Conservation (phyloP, 2,888 invertebrate genomes). For the Yponomeuta cagnagella region DNA sequence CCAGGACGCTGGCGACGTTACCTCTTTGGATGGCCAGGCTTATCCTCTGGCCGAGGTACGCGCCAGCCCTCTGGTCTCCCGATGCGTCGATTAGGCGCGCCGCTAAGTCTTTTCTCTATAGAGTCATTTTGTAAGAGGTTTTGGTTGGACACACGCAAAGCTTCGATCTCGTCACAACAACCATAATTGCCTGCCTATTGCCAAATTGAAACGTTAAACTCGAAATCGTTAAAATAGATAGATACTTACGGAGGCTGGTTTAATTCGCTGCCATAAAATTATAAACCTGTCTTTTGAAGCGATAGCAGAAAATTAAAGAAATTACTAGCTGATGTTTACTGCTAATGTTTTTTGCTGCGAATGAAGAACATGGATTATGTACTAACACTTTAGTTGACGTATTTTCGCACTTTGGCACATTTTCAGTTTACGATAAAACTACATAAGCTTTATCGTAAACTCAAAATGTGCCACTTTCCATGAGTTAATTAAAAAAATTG, state of each 20-base stretch:
- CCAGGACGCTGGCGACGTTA: no score
- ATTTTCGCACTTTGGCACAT: no score
- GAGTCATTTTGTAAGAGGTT: background rate
- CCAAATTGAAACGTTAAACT: conserved; percentile 8
- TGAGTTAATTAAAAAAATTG: no score
- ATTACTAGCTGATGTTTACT: background rate
- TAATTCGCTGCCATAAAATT: conserved; percentile 5
- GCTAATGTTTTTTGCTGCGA: background rate
- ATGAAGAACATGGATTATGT: no score
- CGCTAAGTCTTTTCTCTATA: background rate
- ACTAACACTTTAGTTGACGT: no score
- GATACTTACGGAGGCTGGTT: background rate
- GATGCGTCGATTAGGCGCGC: no score
- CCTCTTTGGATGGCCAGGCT: no score
- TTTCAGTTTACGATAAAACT: no score
- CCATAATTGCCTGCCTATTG: background rate
- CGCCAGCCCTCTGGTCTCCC: no score
- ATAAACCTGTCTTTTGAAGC: background rate
- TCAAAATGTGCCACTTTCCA: no score
- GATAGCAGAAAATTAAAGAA: background rate
- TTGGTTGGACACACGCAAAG: background rate
- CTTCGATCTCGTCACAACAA: background rate
- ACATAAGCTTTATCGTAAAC: no score
- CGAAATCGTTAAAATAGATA: background rate
- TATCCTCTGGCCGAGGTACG: no score